Evolutionary conservation across 2,113 vertebrate genomes (phyloP), one percentile per base, ranked within the genome.

Genomic region (Peromyscus californicus): DNA sequence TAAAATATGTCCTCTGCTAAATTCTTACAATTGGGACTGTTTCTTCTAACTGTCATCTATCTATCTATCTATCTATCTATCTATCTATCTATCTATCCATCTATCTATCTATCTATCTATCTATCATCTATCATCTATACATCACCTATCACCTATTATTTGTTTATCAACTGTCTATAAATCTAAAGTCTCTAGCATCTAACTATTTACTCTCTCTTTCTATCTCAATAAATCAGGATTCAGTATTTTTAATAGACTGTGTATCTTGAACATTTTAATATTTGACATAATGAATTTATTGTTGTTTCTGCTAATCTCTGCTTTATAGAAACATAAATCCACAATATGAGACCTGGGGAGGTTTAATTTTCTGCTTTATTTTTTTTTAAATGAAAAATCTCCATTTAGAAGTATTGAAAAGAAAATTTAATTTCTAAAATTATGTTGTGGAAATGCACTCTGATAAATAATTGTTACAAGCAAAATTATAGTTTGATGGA

Each of bases 371-470:
- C 69, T 90, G 31, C 21, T 96, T 88, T 26, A 45, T 7, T 36
- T 91, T 72, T 48, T 97, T 94, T 93, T 72, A 51, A 89, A 26
- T 51, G 2, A 91, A n/a, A 91, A 90, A 87, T 78, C 33, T 91
- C 31, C 45, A 76, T 90, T 96, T 93, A 72, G 83, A 95, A 94
- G 87, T 84, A 96, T 67, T 78, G 51, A 72, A 92, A 97, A 95
- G 93, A 96, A 94, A n/a, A 97, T 89, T 97, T 86, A 96, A 97
- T 96, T 87, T 94, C 42, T 76, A 70, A 97, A 97, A 94, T 86
- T 97, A 91, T 96, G 95, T 94, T 96, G 67, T 76, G 86, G 82
- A 96, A 95, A 97, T 87, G 93, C 59, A 91, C 57, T 63, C 82
- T 97, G 95, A 94, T 95, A 96, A 94, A 97, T 96, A 95, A 97